A percentile compares a stretch with the other conserved stretches of the same genome.
Evolutionary conservation across 2,888 invertebrate genomes (phyloP).

Genomic region (Anticlea derivata): DNA sequence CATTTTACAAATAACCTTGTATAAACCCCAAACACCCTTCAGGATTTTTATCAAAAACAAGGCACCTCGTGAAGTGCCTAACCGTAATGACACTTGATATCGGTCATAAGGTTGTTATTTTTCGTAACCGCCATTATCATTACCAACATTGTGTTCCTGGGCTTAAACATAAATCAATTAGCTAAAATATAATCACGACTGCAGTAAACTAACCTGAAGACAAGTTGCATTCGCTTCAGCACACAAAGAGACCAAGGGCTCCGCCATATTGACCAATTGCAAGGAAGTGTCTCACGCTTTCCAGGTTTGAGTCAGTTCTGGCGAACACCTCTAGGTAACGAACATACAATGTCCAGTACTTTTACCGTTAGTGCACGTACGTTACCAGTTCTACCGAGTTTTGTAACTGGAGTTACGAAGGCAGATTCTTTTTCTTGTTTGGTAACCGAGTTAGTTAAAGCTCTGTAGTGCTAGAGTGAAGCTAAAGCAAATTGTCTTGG

Average conservation of each 20-base stretch:
- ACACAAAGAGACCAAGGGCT: no score
- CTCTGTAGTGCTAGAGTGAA: background rate
- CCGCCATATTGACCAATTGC: no score
- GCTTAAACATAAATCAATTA: slow-evolving; percentile 68
- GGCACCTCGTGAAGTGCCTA: slow-evolving; percentile 8
- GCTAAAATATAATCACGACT: slow-evolving; percentile 71
- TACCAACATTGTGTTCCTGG: slow-evolving; percentile 71
- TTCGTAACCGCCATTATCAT: slow-evolving; percentile 5
- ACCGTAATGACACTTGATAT: slow-evolving; percentile 1
- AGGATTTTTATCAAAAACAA: background rate
- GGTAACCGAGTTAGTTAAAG: no score
- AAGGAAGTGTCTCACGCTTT: background rate
- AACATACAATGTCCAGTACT: no score
- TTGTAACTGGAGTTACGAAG: no score
- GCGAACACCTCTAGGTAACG: background rate
- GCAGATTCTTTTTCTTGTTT: no score
- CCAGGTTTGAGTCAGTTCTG: no score
- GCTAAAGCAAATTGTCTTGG: slow-evolving; percentile 6
- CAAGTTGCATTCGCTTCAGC: slow-evolving; percentile 8
- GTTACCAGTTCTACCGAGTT: no score
- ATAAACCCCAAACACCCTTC: slow-evolving; percentile 27
- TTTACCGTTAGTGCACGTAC: no score
- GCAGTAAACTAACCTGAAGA: slow-evolving; percentile 56
- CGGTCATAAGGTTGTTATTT: background rate
- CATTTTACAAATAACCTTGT: no score